Percentiles rank a stretch among this genome's conserved stretches.
These are phyloP conservation scores for Eumacrocentrus americanus DNA, from an alignment of 2,888 invertebrate species.

Conservation along the genomic window DNA sequence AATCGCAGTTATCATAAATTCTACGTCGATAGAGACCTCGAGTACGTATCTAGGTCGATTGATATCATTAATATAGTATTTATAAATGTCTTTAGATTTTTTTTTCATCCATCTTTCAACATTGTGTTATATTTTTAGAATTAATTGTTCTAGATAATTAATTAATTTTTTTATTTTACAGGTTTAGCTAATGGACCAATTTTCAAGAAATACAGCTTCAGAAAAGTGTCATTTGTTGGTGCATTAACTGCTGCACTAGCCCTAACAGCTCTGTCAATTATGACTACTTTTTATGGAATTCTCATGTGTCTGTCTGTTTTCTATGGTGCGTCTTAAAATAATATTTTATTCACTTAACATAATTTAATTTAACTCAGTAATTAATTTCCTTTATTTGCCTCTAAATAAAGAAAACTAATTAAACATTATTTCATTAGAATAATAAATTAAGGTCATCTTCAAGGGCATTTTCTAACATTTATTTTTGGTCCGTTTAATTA, in stretches of 20 bases:
- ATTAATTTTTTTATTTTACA: constrained; percentile 56
- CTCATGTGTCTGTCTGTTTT: constrained; percentile 71
- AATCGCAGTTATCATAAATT: too few relatives aligned
- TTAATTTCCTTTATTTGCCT: too few relatives aligned
- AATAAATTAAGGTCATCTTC: neutral
- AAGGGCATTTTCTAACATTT: neutral
- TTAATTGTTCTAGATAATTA: neutral
- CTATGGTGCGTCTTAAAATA: constrained; percentile 71
- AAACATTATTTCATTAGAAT: too few relatives aligned
- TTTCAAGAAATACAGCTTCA: constrained; percentile 71
- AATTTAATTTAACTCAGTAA: neutral
- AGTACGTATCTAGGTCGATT: constrained; percentile 18
- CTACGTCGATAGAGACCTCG: too few relatives aligned
- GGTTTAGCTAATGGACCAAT: constrained; percentile 76
- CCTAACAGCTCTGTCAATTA: constrained; percentile 68
- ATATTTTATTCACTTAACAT: too few relatives aligned
- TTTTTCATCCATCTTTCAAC: too few relatives aligned
- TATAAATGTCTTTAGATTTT: too few relatives aligned
- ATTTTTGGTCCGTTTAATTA: constrained; percentile 8
- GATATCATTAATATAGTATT: too few relatives aligned
- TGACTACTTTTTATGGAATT: constrained; percentile 69
- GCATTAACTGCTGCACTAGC: constrained; percentile 68
- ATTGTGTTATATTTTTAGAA: too few relatives aligned
- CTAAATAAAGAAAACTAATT: too few relatives aligned
- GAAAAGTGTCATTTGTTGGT: constrained; percentile 72